Evolutionary conservation across 2,888 invertebrate genomes (phyloP), one percentile per base, ranked within the genome.

Genomic region (Taphrorychus bicolor): DNA sequence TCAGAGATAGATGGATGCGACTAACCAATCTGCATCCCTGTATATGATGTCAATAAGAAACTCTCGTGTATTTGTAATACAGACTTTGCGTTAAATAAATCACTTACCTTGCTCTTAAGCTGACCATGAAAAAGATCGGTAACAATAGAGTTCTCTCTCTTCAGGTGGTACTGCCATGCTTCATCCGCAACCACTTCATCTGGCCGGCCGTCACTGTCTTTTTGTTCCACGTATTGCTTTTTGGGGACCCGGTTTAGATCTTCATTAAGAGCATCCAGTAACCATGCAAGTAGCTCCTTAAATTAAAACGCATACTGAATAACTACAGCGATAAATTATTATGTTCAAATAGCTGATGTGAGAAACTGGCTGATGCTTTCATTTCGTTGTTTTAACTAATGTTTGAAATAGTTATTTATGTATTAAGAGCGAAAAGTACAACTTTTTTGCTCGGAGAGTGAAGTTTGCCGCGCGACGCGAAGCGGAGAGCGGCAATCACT

Each of bases 121-220:
- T 95, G 95, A 0, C 96, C 97, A 82, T 94, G 94, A 85, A 96
- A 96, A 73, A 95, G 84, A 80, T 95, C 95, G 58, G 94, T 94
- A 72, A 96, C 89, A 71, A 96, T 91, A 42, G 94, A 94, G 80
- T 90, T 88, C 85, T 96, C 95, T 74, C 94, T 86, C 2, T 90
- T 85, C 67, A 91, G 83, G 83, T 94, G 92, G 76, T 92, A 91
- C 67, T 89, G 88, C 95, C 95, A 96, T 19, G 94, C 94, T 74
- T 89, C 90, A 3, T 86, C 86, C 0, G 91, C 91, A 3, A 88
- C 88, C 2, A 85, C 82, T 77, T 89, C 89, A 82, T 94, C 94
- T 0, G 93, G 89, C 42, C 93, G 82, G 0, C 91, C 91, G 80
- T 90, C 90, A 53, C 90, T 91, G 80, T 93, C 91, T 76, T 90